A percentile compares a stretch with the other conserved stretches of the same genome.
phyloP scores from a whole-genome alignment of 2,797 vertebrate species.

The Poecilia gillii region DNA sequence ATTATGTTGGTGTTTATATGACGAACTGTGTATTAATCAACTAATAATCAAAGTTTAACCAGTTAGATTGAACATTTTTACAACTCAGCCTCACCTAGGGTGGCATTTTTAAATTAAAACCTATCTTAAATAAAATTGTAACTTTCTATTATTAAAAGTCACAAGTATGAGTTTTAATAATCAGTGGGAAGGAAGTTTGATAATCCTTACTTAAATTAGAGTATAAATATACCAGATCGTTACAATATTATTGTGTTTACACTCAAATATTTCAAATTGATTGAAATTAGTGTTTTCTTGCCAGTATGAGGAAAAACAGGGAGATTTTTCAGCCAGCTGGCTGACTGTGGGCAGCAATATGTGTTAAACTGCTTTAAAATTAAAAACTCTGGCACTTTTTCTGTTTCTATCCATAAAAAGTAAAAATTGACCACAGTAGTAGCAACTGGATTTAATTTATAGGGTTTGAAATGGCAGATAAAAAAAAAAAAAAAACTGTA shows the following conservation, averaged over 20 bases:
- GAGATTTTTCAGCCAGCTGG: background rate
- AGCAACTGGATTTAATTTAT: background rate
- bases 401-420: background rate
- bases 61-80: background rate
- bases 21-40: background rate
- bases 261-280: too few relatives aligned
- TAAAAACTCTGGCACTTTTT: background rate
- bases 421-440: background rate
- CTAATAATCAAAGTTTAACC: background rate
- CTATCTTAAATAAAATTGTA: background rate
- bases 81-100: background rate
- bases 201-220: background rate
- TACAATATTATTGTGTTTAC: background rate
- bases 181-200: background rate
- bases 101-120: background rate
- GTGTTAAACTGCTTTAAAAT: too few relatives aligned
- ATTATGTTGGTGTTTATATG: background rate
- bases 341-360: background rate
- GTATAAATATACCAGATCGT: background rate
- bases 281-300: background rate
- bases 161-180: background rate
- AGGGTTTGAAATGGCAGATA: background rate
- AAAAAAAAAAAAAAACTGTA: background rate
- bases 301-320: background rate
- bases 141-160: background rate